These are phyloP conservation scores for Parthenolecanium corni DNA, from an alignment of 2,888 invertebrate species.

Conservation along the genomic window DNA sequence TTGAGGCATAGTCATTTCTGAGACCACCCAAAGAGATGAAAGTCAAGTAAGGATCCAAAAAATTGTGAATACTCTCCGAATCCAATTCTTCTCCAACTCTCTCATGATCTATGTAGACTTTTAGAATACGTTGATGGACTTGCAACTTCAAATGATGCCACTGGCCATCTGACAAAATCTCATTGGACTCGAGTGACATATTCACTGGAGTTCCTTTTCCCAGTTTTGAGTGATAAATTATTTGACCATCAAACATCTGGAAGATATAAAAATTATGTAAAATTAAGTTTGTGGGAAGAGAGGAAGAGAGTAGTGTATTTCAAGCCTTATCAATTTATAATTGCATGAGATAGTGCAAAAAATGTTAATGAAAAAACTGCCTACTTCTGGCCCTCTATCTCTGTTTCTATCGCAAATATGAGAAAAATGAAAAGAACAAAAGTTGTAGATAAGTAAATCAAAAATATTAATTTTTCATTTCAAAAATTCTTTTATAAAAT, in stretches of 20 bases:
- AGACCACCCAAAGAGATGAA: constrained; percentile 69
- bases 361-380: no score
- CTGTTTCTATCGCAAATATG: no score
- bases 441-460: no score
- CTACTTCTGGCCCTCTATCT: no score
- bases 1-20: constrained; percentile 49
- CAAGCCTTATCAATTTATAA: no score
- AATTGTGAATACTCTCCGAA: constrained; percentile 76
- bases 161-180: constrained; percentile 58
- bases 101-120: constrained; percentile 56
- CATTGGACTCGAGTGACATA: constrained; percentile 57
- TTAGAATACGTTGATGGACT: constrained; percentile 53
- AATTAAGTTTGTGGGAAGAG: not conserved
- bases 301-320: no score
- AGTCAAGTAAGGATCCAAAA: constrained; percentile 79
- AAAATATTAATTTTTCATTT: no score
- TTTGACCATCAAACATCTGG: constrained; percentile 56
- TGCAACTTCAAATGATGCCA: constrained; percentile 81
- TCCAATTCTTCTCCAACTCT: constrained; percentile 75
- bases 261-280: no score
- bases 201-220: constrained; percentile 55
- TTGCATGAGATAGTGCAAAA: no score
- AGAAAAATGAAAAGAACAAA: no score
- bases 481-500: no score
- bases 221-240: constrained; percentile 68